Evolutionary conservation across 92 coral and sea anemone species (phyloP).

Genomic region (Meandrina meandrites): DNA sequence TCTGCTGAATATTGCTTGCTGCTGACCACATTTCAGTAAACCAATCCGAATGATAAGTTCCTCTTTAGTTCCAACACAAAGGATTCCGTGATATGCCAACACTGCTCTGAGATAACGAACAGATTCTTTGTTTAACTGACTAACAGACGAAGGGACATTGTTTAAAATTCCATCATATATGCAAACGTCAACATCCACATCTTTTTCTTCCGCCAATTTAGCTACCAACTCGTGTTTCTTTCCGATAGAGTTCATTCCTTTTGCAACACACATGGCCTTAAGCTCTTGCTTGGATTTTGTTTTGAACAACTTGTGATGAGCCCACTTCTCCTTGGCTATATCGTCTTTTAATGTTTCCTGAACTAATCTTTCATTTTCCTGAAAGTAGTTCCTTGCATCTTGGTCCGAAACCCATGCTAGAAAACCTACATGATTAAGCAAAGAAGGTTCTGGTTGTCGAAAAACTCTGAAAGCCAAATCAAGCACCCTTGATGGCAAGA

Average conservation of each 20-base stretch:
- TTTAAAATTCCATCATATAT: constrained; percentile 38
- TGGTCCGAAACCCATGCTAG: constrained; percentile 49
- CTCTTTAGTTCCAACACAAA: constrained; percentile 34
- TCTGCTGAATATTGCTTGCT: constrained; percentile 48
- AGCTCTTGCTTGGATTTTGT: constrained; percentile 28
- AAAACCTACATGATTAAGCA: constrained; percentile 30
- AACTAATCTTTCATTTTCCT: constrained; percentile 1
- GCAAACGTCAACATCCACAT: constrained; percentile 16
- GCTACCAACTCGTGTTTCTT: constrained; percentile 35
- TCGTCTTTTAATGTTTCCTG: constrained; percentile 24
- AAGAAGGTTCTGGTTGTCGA: constrained; percentile 41
- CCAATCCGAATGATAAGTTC: constrained; percentile 44
- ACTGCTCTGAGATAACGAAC: constrained; percentile 37
- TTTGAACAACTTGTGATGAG: background rate
- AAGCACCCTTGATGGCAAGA: background rate
- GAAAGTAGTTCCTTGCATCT: constrained; percentile 31
- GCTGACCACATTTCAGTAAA: constrained; percentile 42
- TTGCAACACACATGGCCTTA: constrained; percentile 25
- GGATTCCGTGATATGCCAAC: constrained; percentile 39
- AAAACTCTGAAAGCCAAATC: constrained; percentile 35
- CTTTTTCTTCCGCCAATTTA: background rate
- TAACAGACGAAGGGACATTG: constrained; percentile 44
- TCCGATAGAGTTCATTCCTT: constrained; percentile 18
- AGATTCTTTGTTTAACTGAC: constrained; percentile 38
- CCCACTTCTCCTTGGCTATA: constrained; percentile 24